A percentile compares a stretch with the other conserved stretches of the same genome.
Conservation (phyloP, 2,113 vertebrate genomes). For the Aegithalos caudatus region DNA sequence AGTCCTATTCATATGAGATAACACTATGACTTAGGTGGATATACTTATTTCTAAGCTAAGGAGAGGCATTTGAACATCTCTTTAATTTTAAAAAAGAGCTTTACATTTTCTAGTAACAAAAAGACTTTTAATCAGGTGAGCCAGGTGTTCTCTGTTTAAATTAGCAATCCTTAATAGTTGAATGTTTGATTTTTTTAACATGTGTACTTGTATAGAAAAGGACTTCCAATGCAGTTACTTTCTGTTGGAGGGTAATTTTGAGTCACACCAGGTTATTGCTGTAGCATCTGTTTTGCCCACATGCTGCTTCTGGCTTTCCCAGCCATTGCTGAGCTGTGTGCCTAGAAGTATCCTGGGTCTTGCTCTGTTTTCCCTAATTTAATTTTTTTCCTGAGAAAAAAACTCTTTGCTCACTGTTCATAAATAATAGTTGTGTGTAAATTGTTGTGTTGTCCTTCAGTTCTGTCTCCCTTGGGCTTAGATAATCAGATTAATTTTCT, state of each 20-base stretch:
- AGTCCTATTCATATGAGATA: rapidly evolving
- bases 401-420: not conserved
- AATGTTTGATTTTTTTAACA: not conserved
- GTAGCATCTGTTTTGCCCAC: not conserved
- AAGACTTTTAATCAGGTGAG: not conserved
- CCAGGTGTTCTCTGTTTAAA: not conserved
- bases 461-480: not conserved
- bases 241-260: not conserved
- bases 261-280: not conserved
- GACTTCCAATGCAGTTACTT: not conserved
- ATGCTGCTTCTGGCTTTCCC: not conserved
- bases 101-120: not conserved
- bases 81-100: not conserved
- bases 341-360: not conserved
- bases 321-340: not conserved
- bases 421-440: not conserved
- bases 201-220: not conserved
- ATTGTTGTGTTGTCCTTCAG: not conserved
- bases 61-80: not conserved
- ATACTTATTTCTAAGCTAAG: not conserved
- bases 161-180: not conserved
- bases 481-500: not conserved
- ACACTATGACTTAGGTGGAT: not conserved
- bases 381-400: not conserved
- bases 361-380: not conserved